These are phyloP conservation scores for Cheirogaleus major DNA, from an alignment of 2,797 vertebrate genomes.

Conservation along the genomic window DNA sequence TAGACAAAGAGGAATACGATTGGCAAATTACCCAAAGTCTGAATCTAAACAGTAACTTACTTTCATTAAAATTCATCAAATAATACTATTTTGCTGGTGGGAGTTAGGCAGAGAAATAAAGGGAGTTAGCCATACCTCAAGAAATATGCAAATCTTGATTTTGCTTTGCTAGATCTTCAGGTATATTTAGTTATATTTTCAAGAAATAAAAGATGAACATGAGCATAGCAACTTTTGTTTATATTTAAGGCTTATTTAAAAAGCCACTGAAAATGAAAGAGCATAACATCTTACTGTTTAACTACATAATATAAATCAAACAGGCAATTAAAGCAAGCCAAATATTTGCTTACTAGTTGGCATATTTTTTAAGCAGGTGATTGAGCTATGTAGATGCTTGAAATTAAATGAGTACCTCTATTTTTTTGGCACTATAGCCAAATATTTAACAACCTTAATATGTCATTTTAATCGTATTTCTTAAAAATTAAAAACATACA, in stretches of 20 bases:
- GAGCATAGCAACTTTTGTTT: background rate
- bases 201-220: background rate
- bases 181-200: background rate
- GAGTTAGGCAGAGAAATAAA: background rate
- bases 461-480: background rate
- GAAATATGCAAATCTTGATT: background rate
- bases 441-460: background rate
- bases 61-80: background rate
- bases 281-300: background rate
- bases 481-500: conserved; percentile 24
- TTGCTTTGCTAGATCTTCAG: background rate
- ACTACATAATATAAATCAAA: conserved; percentile 28
- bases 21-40: background rate
- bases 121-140: background rate
- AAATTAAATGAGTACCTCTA: background rate
- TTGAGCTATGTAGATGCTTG: background rate
- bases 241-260: background rate
- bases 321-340: background rate
- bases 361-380: background rate
- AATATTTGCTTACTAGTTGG: background rate
- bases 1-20: background rate
- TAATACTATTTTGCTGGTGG: background rate
- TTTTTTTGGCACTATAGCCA: background rate
- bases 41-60: background rate
- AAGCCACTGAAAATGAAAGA: background rate